Evolutionary conservation across 2,113 vertebrate species (phyloP), one percentile per base, ranked within the genome.

Genomic region (Peromyscus californicus): DNA sequence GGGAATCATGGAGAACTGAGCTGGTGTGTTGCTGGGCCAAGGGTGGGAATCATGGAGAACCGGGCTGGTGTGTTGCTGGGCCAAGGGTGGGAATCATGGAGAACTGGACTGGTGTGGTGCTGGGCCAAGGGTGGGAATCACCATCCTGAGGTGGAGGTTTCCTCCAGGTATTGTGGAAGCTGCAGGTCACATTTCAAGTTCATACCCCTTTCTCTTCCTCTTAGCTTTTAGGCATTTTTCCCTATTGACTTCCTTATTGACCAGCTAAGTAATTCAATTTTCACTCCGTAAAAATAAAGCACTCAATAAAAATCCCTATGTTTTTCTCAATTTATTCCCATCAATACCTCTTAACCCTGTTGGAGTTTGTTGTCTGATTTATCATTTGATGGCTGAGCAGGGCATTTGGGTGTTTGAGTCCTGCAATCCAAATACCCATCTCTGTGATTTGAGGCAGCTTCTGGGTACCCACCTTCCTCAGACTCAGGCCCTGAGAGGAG

Each of bases 251-350:
- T 9, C 63, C 90, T 84, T 90, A 39, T 0, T 69, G 95, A 54
- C 97, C 90, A 36, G 67, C 39, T 59, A 87, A 84, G 86, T 51
- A 57, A 91, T 96, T 88, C 84, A 96, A 39, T 96, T 92, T 93
- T 65, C 87, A 54, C 85, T 95, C 70, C 0, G 1, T 96, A 78
- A 96, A 96, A 93, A 93, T 91, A 54, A 95, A 95, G 70, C 91
- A n/a, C 90, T 88, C 92, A 61, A n/a, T 95, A 74, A 94, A 91
- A 93, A 74, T 26, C 36, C 72, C 74, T 72, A 39, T 16, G 78
- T 84, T 93, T 95, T 87, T 94, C 96, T 90, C 95, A 24, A 9
- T 84, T 75, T 84, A 75, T 95, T 91, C 67, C 16, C 29, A 31
- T 95, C 63, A 3, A 42, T 92, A 59, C 72, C 1, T 0, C 59